These are phyloP conservation scores for Lithophane socia DNA, from an alignment of 2,888 invertebrate genomes.

Conservation along the genomic window DNA sequence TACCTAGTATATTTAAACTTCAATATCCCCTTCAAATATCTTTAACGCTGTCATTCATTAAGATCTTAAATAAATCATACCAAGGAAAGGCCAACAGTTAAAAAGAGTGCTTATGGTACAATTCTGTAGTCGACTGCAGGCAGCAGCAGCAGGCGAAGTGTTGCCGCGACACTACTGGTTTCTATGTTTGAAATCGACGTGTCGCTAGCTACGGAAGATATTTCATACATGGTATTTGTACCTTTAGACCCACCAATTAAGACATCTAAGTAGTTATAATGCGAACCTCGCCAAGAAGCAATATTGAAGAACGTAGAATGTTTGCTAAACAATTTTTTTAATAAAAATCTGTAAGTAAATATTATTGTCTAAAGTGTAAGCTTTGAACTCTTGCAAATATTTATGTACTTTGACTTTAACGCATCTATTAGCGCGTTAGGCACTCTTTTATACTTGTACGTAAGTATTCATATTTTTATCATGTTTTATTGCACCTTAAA, in stretches of 20 bases:
- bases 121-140: too few relatives aligned
- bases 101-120: too few relatives aligned
- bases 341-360: slow-evolving; percentile 42
- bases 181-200: too few relatives aligned
- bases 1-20: slow-evolving; percentile 3
- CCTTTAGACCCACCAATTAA: slow-evolving; percentile 9
- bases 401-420: slow-evolving; percentile 29
- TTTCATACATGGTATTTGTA: too few relatives aligned
- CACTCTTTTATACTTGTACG: background rate
- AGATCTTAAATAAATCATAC: slow-evolving; percentile 26
- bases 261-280: background rate
- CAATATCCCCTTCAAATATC: slow-evolving; percentile 14
- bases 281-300: background rate
- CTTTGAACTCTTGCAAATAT: slow-evolving; percentile 60
- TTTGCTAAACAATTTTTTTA: slow-evolving; percentile 36
- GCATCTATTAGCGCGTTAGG: background rate
- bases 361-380: slow-evolving; percentile 43
- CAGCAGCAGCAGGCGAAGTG: too few relatives aligned
- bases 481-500: background rate
- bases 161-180: too few relatives aligned
- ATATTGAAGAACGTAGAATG: slow-evolving; percentile 2
- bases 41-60: background rate
- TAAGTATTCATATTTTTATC: background rate
- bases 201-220: too few relatives aligned
- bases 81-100: slow-evolving; percentile 41